phyloP scores from a whole-genome alignment of 2,113 vertebrate species.

The Larimichthys polyactis region DNA sequence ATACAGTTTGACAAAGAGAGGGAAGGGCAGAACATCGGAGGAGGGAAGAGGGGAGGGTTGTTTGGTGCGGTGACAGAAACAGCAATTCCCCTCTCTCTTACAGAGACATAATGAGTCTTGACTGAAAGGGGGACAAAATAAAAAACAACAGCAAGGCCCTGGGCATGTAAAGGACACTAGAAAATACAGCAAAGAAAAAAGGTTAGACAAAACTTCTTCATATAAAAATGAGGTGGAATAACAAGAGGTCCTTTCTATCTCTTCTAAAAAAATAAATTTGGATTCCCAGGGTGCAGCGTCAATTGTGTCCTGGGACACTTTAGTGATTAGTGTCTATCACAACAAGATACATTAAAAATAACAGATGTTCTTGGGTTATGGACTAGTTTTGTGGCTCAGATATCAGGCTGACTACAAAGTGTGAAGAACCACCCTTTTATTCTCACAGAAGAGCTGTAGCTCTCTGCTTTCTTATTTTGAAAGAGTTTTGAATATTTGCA shows the following conservation, averaged over 20 bases:
- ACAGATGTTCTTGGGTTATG: not conserved
- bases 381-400: not conserved
- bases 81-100: conserved; percentile 19
- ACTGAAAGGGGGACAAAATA: not conserved
- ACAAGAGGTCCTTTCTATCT: not conserved
- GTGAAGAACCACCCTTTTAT: not conserved
- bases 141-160: conserved; percentile 19
- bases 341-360: not conserved
- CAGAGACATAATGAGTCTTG: conserved; percentile 33
- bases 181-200: conserved; percentile 53
- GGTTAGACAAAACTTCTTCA: conserved; percentile 35
- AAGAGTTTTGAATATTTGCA: not conserved
- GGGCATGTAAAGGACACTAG: conserved; percentile 36
- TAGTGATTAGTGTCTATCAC: conserved; percentile 1
- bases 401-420: not conserved
- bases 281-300: not conserved
- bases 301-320: not conserved
- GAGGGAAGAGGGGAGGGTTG: not conserved
- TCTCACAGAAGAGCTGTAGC: not conserved
- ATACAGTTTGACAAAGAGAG: conserved; percentile 58
- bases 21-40: conserved; percentile 20
- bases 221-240: not conserved
- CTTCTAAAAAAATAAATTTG: not conserved
- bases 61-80: conserved; percentile 15
- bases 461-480: not conserved